A percentile compares a stretch with the other conserved stretches of the same genome.
Conservation (phyloP, 2,113 vertebrate genomes). For the Vidua chalybeata region DNA sequence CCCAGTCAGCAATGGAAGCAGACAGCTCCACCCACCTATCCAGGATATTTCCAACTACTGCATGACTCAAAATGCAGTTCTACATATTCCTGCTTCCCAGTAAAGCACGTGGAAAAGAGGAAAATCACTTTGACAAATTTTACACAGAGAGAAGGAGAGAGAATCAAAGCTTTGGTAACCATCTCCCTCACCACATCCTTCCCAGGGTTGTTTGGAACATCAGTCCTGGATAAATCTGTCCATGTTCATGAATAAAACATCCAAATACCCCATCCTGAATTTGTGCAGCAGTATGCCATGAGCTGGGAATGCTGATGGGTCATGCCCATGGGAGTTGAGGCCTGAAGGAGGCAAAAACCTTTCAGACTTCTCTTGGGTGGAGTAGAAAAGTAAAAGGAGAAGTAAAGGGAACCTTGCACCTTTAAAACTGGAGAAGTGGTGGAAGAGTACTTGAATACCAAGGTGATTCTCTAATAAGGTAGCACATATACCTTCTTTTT, state of each 20-base stretch:
- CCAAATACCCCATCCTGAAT: background rate
- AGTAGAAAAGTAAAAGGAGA: background rate
- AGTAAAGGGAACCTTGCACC: background rate
- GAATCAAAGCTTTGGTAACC: background rate
- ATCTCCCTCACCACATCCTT: background rate
- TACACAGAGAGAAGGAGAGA: rapidly evolving
- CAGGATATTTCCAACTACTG: rapidly evolving
- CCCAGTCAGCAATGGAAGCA: background rate
- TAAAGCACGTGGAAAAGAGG: background rate
- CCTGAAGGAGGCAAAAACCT: background rate
- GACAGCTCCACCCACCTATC: background rate
- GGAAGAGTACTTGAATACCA: background rate
- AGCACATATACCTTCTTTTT: background rate
- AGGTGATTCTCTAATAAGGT: background rate
- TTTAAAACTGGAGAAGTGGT: background rate
- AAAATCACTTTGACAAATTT: background rate
- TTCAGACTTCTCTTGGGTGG: background rate
- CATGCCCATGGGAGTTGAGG: rapidly evolving
- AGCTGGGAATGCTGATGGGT: background rate
- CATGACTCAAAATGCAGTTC: background rate
- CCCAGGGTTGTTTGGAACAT: background rate
- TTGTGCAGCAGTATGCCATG: background rate
- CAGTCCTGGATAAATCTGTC: background rate
- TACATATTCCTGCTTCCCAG: background rate
- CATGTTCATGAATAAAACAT: rapidly evolving